phyloP scores from a whole-genome alignment of 2,888 invertebrate species.

The Carcina quercana region DNA sequence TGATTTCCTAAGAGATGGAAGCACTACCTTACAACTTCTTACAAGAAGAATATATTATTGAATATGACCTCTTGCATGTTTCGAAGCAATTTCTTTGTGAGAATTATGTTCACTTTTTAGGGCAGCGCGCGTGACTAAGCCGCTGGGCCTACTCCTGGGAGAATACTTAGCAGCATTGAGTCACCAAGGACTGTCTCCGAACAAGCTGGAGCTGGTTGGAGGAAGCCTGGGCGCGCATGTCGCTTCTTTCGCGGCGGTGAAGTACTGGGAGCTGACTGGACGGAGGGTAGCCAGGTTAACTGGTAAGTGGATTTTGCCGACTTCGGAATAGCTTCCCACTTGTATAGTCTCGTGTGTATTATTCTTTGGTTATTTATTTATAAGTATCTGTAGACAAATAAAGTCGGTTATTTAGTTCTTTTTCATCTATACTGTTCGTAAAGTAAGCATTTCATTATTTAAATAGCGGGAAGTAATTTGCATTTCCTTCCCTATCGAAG shows the following conservation, averaged over 20 bases:
- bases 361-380: not conserved
- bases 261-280: slow-evolving; percentile 39
- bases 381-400: not conserved
- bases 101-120: slow-evolving; percentile 26
- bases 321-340: too few species aligned
- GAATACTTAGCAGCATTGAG: slow-evolving; percentile 50
- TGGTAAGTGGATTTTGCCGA: slow-evolving; percentile 25
- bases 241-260: slow-evolving; percentile 42
- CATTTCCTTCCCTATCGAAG: too few species aligned
- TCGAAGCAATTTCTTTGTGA: too few species aligned
- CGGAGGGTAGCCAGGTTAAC: slow-evolving; percentile 39
- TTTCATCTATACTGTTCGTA: too few species aligned
- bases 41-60: too few species aligned
- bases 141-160: slow-evolving; percentile 46
- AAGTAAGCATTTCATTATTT: too few species aligned
- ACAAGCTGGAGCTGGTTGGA: slow-evolving; percentile 44
- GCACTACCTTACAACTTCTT: too few species aligned
- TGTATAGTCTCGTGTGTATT: too few species aligned
- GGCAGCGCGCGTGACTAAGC: slow-evolving; percentile 53
- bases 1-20: too few species aligned
- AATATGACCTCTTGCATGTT: too few species aligned
- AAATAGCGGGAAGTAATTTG: too few species aligned
- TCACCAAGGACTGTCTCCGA: slow-evolving; percentile 34
- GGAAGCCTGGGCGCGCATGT: slow-evolving; percentile 60
- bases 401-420: slow-evolving; percentile 2